phyloP scores from a whole-genome alignment of 2,113 vertebrate species.

The Brienomyrus brachyistius region DNA sequence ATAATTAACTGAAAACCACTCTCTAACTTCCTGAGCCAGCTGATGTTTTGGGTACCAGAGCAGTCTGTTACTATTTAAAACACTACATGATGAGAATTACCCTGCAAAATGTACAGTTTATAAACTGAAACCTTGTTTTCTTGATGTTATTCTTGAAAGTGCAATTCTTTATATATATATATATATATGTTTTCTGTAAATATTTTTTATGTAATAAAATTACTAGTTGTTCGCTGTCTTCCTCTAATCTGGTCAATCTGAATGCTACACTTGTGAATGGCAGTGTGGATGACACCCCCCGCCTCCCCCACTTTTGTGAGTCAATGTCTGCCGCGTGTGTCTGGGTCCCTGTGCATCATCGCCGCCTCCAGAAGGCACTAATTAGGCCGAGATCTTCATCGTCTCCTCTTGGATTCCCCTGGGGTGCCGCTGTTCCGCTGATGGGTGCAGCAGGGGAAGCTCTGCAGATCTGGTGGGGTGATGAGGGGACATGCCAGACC shows the following conservation, averaged over 20 bases:
- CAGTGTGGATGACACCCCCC: not conserved
- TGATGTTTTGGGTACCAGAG: not conserved
- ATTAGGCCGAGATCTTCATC: not conserved
- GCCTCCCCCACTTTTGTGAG: not conserved
- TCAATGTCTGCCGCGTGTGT: slow-evolving; percentile 43
- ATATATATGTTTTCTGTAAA: not conserved
- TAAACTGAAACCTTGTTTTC: not conserved
- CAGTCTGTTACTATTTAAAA: not conserved
- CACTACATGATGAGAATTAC: not conserved
- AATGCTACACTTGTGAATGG: not conserved
- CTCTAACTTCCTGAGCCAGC: slow-evolving; percentile 11
- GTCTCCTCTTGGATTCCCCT: not conserved
- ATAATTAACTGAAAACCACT: slow-evolving; percentile 5
- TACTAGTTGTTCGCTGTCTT: not conserved
- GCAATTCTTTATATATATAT: not conserved
- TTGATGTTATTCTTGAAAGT: not conserved
- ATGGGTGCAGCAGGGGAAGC: not conserved
- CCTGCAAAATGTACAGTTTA: slow-evolving; percentile 10
- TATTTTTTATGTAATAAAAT: slow-evolving; percentile 3
- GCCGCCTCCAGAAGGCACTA: not conserved
- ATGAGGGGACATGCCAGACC: not conserved
- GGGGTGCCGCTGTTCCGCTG: not conserved
- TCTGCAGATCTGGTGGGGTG: not conserved
- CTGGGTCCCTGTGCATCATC: not conserved
- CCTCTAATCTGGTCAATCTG: not conserved